Evolutionary conservation across 2,113 vertebrate species (phyloP), one percentile per base, ranked within the genome.

Genomic region (Bostrychus sinensis): DNA sequence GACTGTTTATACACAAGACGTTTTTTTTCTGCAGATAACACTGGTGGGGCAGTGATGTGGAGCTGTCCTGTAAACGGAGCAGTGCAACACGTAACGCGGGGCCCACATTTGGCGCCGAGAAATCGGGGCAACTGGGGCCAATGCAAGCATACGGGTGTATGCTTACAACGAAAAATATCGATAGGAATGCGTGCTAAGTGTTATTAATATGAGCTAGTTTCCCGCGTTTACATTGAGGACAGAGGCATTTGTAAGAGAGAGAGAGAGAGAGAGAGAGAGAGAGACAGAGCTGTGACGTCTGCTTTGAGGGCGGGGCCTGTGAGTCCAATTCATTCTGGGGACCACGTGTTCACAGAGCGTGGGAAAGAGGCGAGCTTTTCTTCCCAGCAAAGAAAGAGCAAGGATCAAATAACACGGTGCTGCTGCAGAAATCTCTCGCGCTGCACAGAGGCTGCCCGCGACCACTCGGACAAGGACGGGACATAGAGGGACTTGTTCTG

Each of bases 321-420:
- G 77, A 87, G 90, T 89, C 93, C 93, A 92, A 95, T 95, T 97
- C 94, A 95, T 94, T 94, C 87, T 82, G 79, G 74, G 65, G 66
- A 95, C 94, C 94, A 97, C 95, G 96, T 96, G 96, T 93, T 89
- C 84, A 84, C 91, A 82, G 96, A 98, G 96, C 96, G 96, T 98
- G 96, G 96, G 96, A 98, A 98, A 96, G 95, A 95, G 93, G 92
- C 92, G 93, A 95, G 94, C 89, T 90, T 96, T 96, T 96, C 94
- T 98, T 98, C 96, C 96, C 96, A 98, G 95, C 94, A 75, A 94
- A 90, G 92, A 92, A 91, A 91, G 93, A 93, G 89, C 86, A 80
- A 86, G 90, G 90, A 90, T 93, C 93, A 92, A 93, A 93, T 94
- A 91, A 94, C 93, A 88, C 64, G 82, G 88, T 74, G 83, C 84